phyloP scores from a whole-genome alignment of 2,797 vertebrate species.

The Leucoraja ocellata region DNA sequence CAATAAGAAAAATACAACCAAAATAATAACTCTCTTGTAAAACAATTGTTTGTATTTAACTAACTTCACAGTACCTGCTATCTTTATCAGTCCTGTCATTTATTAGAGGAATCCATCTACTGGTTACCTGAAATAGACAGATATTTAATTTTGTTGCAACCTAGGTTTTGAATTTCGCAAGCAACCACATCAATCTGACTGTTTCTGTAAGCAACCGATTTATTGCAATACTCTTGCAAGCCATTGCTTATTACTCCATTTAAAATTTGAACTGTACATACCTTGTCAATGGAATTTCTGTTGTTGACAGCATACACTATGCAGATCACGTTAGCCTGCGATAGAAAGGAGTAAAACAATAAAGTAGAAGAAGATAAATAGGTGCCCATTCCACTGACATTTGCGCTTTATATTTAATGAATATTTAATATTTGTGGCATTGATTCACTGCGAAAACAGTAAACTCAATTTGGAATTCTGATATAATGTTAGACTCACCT shows the following conservation, averaged over 20 bases:
- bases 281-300: conserved; percentile 73
- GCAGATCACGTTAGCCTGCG: conserved; percentile 71
- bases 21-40: neutral
- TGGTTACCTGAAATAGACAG: conserved; percentile 73
- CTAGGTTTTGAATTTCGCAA: neutral
- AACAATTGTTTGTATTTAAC: neutral
- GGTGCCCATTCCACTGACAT: neutral
- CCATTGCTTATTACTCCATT: neutral
- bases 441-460: neutral
- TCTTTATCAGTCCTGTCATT: conserved; percentile 96
- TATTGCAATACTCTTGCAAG: conserved; percentile 40
- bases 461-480: neutral
- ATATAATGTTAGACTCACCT: conserved; percentile 26
- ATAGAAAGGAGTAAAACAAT: conserved; percentile 42
- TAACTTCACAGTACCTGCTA: conserved; percentile 71
- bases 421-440: neutral
- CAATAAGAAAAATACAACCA: neutral
- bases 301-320: conserved; percentile 74
- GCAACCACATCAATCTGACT: conserved; percentile 10
- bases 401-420: neutral
- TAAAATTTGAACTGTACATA: conserved; percentile 44
- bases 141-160: conserved; percentile 40
- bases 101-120: conserved; percentile 97
- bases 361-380: neutral
- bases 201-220: neutral